Base-by-base conservation (phyloP, 2,888 invertebrate genomes). In the Morpho deidamia region DNA sequence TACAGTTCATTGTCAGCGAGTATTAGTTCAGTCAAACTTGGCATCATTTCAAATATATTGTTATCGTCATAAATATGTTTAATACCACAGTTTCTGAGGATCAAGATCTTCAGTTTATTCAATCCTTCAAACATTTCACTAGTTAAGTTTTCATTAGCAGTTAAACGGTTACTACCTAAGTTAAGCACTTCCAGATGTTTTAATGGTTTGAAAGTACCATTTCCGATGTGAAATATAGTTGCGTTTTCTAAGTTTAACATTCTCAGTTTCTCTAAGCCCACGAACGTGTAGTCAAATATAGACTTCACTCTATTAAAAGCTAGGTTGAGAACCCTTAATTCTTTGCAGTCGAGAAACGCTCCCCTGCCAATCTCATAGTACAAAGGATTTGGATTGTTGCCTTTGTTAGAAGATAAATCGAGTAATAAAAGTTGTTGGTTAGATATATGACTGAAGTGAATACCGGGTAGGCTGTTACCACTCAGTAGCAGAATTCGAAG, bases 301-400 rank as follows among this genome's bases (percentile, higher is more conserved):
- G 87, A 80, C 61, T 90, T 83, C 12, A 92, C 81, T 63, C 84
- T 84, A 61, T 92, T 92, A 58, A 74, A 91, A 2, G 90, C 85
- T 42, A 93, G 67, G 65, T 92, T 91, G 8, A 92, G 69, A 53
- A 85, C 76, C 64, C 73, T 73, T 7, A 92, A 62, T 41, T 86
- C 77, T 14, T 74, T 81, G 72, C 90, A 88, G 60, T 89, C 79
- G 1, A 72, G 64, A 62, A 92, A 92, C 2, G 83, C 83, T n/a
- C 87, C 72, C 59, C 80, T 74, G 41, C 81, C 83, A 45, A 92
- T 80, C 59, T 90, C 88, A 62, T 89, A 92, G 63, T 91, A 90
- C 44, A 87, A 74, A 0, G 88, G 83, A 47, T 75, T 83, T 11
- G 74, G 68, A 5, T 72, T 65, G 44, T 77, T 79, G 1, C 88